Conservation (phyloP, 2,113 vertebrate genomes). For the Myanophis thanlyinensis region DNA sequence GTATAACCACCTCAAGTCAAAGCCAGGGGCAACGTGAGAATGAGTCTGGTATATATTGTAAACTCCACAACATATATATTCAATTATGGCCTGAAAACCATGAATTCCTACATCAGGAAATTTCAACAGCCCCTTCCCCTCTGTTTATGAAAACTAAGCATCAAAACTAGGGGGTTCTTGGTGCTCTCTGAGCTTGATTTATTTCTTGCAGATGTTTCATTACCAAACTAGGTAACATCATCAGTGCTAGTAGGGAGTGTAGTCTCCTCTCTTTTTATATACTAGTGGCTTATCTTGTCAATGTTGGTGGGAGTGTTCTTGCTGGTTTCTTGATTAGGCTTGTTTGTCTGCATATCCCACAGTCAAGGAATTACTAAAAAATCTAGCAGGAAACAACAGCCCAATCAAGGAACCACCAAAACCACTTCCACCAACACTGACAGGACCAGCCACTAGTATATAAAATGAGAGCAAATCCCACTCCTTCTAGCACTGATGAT, state of each 20-base stretch:
- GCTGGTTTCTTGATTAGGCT: background rate
- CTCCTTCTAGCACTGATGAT: background rate
- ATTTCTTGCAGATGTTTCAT: background rate
- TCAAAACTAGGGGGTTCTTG: background rate
- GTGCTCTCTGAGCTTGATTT: background rate
- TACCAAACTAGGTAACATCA: background rate
- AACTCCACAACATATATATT: background rate
- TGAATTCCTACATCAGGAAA: background rate
- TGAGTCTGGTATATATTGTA: background rate
- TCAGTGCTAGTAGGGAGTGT: background rate
- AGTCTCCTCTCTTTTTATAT: background rate
- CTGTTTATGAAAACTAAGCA: background rate
- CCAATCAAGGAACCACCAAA: background rate
- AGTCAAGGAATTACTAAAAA: background rate
- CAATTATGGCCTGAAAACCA: background rate
- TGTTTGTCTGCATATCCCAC: background rate
- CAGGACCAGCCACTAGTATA: background rate
- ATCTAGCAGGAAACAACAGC: no score
- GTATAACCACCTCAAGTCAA: background rate
- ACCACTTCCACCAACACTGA: background rate
- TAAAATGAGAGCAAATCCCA: background rate
- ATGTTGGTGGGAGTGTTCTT: background rate
- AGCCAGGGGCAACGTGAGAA: background rate
- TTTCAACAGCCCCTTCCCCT: background rate
- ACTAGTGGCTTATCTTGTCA: background rate